Percentiles rank a stretch among this genome's conserved stretches.
phyloP scores from a whole-genome alignment of 1,140 invertebrate genomes.

The Gryllus bimaculatus region DNA sequence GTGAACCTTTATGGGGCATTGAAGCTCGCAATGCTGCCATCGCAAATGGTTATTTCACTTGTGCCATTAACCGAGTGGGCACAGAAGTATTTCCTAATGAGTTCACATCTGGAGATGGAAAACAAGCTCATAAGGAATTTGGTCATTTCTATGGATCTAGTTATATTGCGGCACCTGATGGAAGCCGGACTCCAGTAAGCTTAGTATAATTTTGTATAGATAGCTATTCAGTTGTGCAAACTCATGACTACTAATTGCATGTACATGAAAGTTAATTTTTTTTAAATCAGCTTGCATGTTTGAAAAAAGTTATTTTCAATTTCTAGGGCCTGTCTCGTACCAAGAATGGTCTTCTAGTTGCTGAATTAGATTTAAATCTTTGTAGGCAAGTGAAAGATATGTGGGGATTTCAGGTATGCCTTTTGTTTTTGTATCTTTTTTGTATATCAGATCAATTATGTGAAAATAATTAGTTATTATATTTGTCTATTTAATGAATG shows the following conservation, averaged over 20 bases:
- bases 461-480: background rate
- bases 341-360: slow-evolving; percentile 82
- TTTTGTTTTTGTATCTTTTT: slow-evolving; percentile 13
- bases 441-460: background rate
- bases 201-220: slow-evolving; percentile 17
- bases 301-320: background rate
- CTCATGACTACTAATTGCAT: no score
- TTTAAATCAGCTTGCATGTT: no score
- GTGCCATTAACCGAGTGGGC: slow-evolving; percentile 93
- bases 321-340: slow-evolving; percentile 70
- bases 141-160: slow-evolving; percentile 97
- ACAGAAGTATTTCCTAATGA: slow-evolving; percentile 83
- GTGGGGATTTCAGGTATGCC: slow-evolving; percentile 80
- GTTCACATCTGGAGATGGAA: slow-evolving; percentile 89
- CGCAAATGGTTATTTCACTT: slow-evolving; percentile 90
- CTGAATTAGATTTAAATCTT: slow-evolving; percentile 88
- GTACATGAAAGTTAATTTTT: no score
- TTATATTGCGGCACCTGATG: slow-evolving; percentile 91
- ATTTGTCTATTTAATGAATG: background rate
- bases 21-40: slow-evolving; percentile 96
- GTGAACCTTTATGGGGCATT: slow-evolving; percentile 92
- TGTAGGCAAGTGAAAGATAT: slow-evolving; percentile 91
- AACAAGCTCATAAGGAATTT: slow-evolving; percentile 84
- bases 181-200: slow-evolving; percentile 72
- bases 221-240: no score